These are phyloP conservation scores for Nematolebias whitei DNA, from an alignment of 2,113 vertebrate genomes.

Conservation along the genomic window DNA sequence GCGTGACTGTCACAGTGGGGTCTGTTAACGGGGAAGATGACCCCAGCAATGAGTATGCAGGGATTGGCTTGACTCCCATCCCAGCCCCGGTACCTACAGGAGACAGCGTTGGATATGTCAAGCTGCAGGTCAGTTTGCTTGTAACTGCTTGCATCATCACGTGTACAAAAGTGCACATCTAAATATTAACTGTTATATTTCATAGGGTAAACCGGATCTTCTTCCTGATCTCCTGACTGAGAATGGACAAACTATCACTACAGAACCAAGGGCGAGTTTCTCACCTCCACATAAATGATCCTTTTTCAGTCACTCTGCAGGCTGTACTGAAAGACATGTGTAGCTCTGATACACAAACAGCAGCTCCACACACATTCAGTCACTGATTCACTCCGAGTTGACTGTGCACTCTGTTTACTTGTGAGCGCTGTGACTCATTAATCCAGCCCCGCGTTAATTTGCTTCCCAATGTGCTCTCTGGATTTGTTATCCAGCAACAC, in stretches of 20 bases:
- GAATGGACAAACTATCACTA: constrained; percentile 68
- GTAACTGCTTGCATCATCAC: neutral
- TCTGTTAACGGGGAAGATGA: constrained; percentile 71
- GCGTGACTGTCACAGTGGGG: constrained; percentile 63
- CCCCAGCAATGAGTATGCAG: constrained; percentile 86
- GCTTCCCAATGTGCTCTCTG: neutral
- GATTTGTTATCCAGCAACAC: neutral
- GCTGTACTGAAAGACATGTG: neutral
- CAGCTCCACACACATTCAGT: constrained; percentile 38
- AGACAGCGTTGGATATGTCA: constrained; percentile 83
- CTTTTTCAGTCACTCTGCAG: neutral
- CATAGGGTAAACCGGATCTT: constrained; percentile 80
- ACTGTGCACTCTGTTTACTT: constrained; percentile 46
- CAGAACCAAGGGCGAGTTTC: constrained; percentile 74
- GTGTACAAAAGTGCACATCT: neutral
- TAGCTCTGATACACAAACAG: constrained; percentile 17
- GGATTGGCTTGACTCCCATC: constrained; percentile 81
- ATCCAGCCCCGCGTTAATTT: constrained; percentile 28
- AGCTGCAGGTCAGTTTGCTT: constrained; percentile 75
- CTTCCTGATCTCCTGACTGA: constrained; percentile 60
- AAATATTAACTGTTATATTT: constrained; percentile 6
- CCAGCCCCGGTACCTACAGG: constrained; percentile 66
- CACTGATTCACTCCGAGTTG: constrained; percentile 44
- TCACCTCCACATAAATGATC: neutral
- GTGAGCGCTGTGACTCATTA: constrained; percentile 47